phyloP scores from a whole-genome alignment of 2,113 vertebrate species.

The Rhinogobius similis region DNA sequence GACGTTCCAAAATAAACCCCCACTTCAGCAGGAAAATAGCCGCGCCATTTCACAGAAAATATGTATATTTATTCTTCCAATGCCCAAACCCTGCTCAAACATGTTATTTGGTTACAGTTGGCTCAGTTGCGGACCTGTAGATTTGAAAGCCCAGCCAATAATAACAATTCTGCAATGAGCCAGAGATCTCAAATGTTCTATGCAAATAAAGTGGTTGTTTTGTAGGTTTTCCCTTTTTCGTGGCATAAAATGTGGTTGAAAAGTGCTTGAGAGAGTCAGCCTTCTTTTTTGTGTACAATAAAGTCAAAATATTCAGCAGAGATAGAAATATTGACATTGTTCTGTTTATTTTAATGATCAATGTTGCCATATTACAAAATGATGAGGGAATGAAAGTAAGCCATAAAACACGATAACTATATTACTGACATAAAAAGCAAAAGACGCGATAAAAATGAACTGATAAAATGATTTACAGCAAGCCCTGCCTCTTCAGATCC shows the following conservation, averaged over 20 bases:
- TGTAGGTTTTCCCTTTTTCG: too few species aligned
- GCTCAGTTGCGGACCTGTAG: too few species aligned
- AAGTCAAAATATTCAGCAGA: neutral
- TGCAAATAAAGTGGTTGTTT: too few species aligned
- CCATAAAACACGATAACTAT: conserved; percentile 51
- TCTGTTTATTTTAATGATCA: conserved; percentile 67
- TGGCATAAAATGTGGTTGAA: too few species aligned
- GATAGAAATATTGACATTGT: conserved; percentile 27
- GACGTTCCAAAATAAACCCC: neutral
- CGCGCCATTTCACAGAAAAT: too few species aligned
- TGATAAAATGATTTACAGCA: conserved; percentile 81
- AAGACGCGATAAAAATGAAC: neutral
- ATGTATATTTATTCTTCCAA: neutral
- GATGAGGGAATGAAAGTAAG: conserved; percentile 12
- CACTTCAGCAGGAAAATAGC: neutral
- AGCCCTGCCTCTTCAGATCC: conserved; percentile 94
- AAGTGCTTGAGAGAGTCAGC: neutral
- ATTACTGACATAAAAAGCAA: conserved; percentile 45
- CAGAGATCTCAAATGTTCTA: neutral
- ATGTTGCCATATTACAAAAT: conserved; percentile 41
- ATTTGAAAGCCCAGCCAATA: too few species aligned
- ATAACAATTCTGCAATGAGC: neutral
- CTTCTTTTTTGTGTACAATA: too few species aligned
- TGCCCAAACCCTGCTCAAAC: too few species aligned
- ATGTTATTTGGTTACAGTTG: neutral